Evolutionary conservation across 2,113 vertebrate species (phyloP).

Genomic region (Lasiurus borealis): DNA sequence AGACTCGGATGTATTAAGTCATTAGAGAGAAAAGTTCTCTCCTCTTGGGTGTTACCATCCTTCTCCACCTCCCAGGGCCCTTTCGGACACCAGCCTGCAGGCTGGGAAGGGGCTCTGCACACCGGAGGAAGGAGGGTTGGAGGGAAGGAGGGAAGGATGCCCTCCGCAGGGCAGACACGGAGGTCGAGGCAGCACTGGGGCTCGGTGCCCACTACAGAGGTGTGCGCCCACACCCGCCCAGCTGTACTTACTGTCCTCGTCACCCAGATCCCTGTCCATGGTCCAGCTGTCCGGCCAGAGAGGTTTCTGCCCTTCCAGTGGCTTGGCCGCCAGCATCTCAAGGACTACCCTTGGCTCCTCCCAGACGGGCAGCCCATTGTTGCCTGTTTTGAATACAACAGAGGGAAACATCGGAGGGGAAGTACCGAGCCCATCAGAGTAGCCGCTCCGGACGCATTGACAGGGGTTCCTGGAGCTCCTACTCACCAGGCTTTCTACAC

Average conservation of each 20-base stretch:
- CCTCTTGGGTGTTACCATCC: background rate
- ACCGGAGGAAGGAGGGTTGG: background rate
- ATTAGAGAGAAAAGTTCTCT: background rate
- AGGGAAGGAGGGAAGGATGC: no score
- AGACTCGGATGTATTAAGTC: fast-evolving
- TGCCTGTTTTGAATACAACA: conserved; percentile 40
- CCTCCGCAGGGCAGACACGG: background rate
- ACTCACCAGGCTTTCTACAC: background rate
- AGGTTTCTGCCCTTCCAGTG: background rate
- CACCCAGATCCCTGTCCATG: conserved; percentile 72
- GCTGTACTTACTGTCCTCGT: conserved; percentile 76
- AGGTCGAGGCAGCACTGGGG: background rate
- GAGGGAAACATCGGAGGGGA: background rate
- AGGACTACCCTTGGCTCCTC: conserved; percentile 64
- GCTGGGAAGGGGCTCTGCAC: background rate
- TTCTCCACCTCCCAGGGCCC: background rate
- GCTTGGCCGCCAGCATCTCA: background rate
- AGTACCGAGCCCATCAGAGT: background rate
- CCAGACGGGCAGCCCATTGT: conserved; percentile 63
- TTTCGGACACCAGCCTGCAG: background rate
- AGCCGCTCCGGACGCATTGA: background rate
- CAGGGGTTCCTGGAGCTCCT: background rate
- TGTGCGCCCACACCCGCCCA: fast-evolving
- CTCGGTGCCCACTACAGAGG: no score
- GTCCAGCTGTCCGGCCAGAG: conserved; percentile 14